Evolutionary conservation across 2,888 invertebrate species (phyloP).

Genomic region (Resseliella maxima): DNA sequence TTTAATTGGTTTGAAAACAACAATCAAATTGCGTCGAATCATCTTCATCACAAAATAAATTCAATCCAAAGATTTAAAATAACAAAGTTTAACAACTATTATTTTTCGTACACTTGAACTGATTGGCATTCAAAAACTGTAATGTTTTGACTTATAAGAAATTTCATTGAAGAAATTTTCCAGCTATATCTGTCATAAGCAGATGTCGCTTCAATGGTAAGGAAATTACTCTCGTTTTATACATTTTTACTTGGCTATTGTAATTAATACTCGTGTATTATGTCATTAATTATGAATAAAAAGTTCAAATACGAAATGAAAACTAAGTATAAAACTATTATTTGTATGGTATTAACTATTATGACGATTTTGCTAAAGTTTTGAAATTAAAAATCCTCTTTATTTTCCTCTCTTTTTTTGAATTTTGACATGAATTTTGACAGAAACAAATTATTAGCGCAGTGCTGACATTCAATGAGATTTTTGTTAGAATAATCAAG

Average conservation of each 20-base stretch:
- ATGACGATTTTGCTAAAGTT: too few species aligned
- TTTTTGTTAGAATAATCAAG: background rate
- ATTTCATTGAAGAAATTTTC: background rate
- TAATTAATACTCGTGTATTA: too few species aligned
- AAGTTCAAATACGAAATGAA: too few species aligned
- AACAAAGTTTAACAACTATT: too few species aligned
- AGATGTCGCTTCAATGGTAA: background rate
- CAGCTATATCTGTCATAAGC: background rate
- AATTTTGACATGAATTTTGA: background rate
- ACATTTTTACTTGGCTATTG: too few species aligned
- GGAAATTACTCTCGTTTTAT: too few species aligned
- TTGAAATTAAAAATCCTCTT: too few species aligned
- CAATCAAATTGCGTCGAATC: slow-evolving; percentile 67
- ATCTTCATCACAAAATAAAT: slow-evolving; percentile 59
- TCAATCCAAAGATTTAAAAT: too few species aligned
- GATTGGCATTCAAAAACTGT: background rate
- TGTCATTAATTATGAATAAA: too few species aligned
- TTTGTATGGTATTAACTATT: too few species aligned
- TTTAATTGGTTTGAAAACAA: slow-evolving; percentile 65
- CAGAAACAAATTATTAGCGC: background rate
- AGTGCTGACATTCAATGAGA: background rate
- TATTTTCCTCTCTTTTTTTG: background rate
- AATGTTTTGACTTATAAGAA: background rate
- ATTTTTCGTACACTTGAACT: background rate
- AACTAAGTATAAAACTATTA: too few species aligned